A percentile compares a stretch with the other conserved stretches of the same genome.
Evolutionary conservation across 1,140 invertebrate species (phyloP).

Genomic region (Heterodera schachtii): DNA sequence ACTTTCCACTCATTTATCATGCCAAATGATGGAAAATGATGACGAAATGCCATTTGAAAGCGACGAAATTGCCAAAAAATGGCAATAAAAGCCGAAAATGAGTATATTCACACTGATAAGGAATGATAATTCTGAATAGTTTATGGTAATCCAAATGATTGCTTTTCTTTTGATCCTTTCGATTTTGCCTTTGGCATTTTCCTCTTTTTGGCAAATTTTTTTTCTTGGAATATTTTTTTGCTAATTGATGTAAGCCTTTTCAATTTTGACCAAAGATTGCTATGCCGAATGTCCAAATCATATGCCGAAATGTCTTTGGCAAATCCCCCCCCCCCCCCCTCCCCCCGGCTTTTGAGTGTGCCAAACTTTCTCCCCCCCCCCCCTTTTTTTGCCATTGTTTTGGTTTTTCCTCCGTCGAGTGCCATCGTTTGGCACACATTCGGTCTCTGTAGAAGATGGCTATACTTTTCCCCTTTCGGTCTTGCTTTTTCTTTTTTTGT

Average conservation of each 20-base stretch:
- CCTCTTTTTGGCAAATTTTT: no score
- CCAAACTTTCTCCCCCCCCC: neutral
- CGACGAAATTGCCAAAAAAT: no score
- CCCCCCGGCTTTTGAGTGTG: neutral
- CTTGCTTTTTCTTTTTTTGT: no score
- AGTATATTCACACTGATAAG: no score
- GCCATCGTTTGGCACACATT: neutral
- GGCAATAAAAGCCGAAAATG: no score
- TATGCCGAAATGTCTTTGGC: neutral
- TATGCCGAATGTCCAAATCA: neutral
- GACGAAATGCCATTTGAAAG: neutral
- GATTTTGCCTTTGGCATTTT: no score
- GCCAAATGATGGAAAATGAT: neutral
- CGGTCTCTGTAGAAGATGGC: neutral
- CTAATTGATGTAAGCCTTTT: no score
- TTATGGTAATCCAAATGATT: no score
- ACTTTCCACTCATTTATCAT: neutral
- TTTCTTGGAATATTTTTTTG: neutral
- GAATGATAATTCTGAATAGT: no score
- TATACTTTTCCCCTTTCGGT: neutral
- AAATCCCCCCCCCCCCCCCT: neutral
- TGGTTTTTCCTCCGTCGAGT: neutral
- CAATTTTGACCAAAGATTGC: no score
- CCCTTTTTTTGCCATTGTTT: neutral
- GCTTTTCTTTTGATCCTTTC: no score